Percentiles rank a stretch among this genome's conserved stretches.
These are phyloP conservation scores for Propithecus deckenii DNA, from an alignment of 2,797 vertebrate species.

Conservation along the genomic window DNA sequence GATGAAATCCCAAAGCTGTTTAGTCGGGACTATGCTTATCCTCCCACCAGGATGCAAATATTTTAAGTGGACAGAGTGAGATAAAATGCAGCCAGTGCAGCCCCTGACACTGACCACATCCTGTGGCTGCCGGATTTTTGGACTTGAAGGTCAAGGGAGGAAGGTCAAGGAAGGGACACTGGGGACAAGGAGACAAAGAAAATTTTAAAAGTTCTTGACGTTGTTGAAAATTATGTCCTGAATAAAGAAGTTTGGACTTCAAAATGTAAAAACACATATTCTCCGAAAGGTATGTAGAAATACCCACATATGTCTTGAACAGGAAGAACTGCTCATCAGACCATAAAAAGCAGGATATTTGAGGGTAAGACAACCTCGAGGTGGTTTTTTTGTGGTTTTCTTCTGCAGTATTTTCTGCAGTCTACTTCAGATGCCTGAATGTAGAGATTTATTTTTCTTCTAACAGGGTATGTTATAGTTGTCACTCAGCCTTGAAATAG, in stretches of 20 bases:
- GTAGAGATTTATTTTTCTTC: conserved; percentile 79
- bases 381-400: neutral
- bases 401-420: conserved; percentile 61
- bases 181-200: conserved; percentile 16
- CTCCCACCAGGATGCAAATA: conserved; percentile 62
- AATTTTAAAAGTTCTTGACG: conserved; percentile 3
- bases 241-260: conserved; percentile 51
- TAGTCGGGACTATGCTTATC: conserved; percentile 55
- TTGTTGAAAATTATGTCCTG: conserved; percentile 43
- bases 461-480: conserved; percentile 77
- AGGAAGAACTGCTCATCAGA: conserved; percentile 8
- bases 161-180: conserved; percentile 10
- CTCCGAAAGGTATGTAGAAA: conserved; percentile 12
- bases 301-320: neutral
- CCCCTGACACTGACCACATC: conserved; percentile 39
- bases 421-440: conserved; percentile 56
- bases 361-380: conserved; percentile 42
- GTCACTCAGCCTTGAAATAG: conserved; percentile 83
- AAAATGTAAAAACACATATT: neutral
- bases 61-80: conserved; percentile 70
- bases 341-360: conserved; percentile 17
- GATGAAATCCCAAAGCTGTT: conserved; percentile 61
- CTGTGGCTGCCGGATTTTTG: neutral
- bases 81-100: conserved; percentile 51
- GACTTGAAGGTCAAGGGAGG: conserved; percentile 52